Base-by-base conservation (phyloP, 2,888 invertebrate genomes). In the Drosophila tanythrix region DNA sequence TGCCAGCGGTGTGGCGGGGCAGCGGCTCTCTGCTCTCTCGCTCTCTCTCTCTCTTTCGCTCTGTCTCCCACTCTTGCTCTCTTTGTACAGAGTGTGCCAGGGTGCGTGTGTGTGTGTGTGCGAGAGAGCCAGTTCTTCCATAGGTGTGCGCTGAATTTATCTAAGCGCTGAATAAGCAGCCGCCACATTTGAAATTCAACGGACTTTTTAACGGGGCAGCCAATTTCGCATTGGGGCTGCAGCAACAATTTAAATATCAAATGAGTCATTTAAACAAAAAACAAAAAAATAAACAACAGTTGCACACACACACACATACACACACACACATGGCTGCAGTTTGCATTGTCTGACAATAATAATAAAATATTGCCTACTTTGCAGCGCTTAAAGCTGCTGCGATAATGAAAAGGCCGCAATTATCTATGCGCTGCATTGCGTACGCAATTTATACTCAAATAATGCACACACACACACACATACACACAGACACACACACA, bases 301-400 rank as follows among this genome's bases (percentile, higher is more conserved):
- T 53, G 51, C 29, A 56, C 33, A 36, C 43, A 48, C 31, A 51
- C 38, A 25, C 25, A 60, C 27, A 55, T 40, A 57, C 51, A 55
- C 38, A 31, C 31, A 27, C 0, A 27, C 5, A 33, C 33, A 51
- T 7, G 35, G 0, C 25, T 36, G 27, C 31, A 18, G 15, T 13
- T 11, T 11, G 33, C 33, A 43, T 72, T 58, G 79, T 43, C 33
- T 79, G 76, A 79, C 67, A 68, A 74, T 38, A 33, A 56, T 62
- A 67, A 62, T 71, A 72, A 69, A 72, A 48, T 51, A 72, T 85
- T 88, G 85, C 85, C 88, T 85, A 90, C 82, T 82, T 85, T 85
- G 70, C 63, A 69, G 85, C 65, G 88, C 75, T 68, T 67, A 60
- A 74, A 78, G 78, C 81, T 51, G 81, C 48, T 58, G 70, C 70